These are phyloP conservation scores for Macquaria ambigua DNA, from an alignment of 2,113 vertebrate species.

Conservation along the genomic window DNA sequence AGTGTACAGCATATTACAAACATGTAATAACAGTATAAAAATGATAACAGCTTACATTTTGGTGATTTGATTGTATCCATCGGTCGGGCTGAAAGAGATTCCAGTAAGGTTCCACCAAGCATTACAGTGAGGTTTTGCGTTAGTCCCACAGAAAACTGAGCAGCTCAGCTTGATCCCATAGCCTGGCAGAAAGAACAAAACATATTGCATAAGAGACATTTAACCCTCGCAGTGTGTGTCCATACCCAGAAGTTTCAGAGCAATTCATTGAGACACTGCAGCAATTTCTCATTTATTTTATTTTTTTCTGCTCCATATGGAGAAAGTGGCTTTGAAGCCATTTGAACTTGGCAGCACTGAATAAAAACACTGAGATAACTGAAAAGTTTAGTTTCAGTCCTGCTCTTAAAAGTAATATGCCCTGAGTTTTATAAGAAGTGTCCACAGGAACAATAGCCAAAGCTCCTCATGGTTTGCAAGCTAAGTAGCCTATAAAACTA, in stretches of 20 bases:
- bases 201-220: too few relatives aligned
- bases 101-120: slow-evolving; percentile 52
- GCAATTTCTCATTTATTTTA: background rate
- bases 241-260: background rate
- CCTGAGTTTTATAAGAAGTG: too few relatives aligned
- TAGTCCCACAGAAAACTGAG: slow-evolving; percentile 65
- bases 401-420: too few relatives aligned
- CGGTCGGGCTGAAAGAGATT: accelerated
- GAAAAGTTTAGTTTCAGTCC: background rate
- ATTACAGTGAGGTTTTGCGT: accelerated
- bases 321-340: background rate
- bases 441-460: too few relatives aligned
- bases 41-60: slow-evolving; percentile 12
- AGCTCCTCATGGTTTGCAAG: too few relatives aligned
- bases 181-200: slow-evolving; percentile 45
- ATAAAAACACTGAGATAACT: background rate
- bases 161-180: slow-evolving; percentile 62
- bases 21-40: background rate
- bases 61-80: slow-evolving; percentile 12
- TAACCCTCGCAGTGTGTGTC: background rate
- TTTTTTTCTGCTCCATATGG: background rate
- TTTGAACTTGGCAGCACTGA: too few relatives aligned
- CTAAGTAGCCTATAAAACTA: too few relatives aligned
- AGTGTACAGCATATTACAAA: background rate
- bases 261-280: background rate